Evolutionary conservation across 2,797 vertebrate species (phyloP).

Genomic region (Hypotaenidia okinawae): DNA sequence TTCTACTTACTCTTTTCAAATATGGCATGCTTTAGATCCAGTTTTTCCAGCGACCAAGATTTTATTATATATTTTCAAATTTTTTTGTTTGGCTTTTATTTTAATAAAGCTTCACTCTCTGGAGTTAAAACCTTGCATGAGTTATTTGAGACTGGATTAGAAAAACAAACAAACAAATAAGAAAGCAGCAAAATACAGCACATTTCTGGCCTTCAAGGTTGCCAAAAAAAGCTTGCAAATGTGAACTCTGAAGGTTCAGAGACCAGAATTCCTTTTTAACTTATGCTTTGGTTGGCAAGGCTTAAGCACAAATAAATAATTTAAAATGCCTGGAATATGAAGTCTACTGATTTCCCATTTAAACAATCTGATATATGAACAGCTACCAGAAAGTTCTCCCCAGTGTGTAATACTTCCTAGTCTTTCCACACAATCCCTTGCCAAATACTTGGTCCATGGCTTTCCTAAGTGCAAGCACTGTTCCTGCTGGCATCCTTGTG

Average conservation of each 20-base stretch:
- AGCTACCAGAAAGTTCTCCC: not conserved
- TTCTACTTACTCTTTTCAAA: not conserved
- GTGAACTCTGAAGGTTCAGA: not conserved
- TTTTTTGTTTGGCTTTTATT: not conserved
- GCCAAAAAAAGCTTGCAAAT: slow-evolving; percentile 15
- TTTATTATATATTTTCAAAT: not conserved
- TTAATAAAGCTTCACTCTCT: not conserved
- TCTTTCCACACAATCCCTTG: not conserved
- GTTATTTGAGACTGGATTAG: not conserved
- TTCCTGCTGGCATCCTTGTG: not conserved
- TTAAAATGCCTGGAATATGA: not conserved
- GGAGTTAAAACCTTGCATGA: not conserved
- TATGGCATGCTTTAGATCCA: not conserved
- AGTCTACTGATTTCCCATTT: slow-evolving; percentile 1
- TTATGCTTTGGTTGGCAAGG: not conserved
- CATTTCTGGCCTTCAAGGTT: not conserved
- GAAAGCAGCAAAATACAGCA: not conserved
- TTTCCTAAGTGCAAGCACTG: not conserved
- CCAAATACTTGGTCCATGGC: not conserved
- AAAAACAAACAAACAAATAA: not conserved
- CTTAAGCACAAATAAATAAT: slow-evolving; percentile 26
- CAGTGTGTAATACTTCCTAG: not conserved
- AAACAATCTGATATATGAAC: not conserved
- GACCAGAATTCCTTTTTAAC: not conserved
- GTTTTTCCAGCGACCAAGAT: not conserved